Conservation (phyloP, 1,140 invertebrate species). For the Rhysida immarginata region DNA sequence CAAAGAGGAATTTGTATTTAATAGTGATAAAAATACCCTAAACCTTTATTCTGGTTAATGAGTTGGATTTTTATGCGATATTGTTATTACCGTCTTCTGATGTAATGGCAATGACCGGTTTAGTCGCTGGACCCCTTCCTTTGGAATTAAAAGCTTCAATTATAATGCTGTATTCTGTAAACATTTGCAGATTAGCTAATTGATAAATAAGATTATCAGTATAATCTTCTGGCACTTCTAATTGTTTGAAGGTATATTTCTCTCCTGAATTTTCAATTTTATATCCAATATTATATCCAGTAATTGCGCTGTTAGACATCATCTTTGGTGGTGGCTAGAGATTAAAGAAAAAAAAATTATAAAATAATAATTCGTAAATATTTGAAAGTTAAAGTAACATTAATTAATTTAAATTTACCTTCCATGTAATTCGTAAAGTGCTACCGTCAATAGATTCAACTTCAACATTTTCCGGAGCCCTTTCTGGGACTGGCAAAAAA, state of each 20-base stretch:
- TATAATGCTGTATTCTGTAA: conserved; percentile 26
- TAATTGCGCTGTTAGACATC: conserved; percentile 84
- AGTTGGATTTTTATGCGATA: no score
- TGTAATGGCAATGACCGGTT: conserved; percentile 53
- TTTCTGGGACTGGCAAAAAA: conserved; percentile 35
- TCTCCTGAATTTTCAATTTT: conserved; percentile 57
- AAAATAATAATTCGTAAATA: not conserved
- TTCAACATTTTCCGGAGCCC: conserved; percentile 42
- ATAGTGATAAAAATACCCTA: no score
- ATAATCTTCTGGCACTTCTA: conserved; percentile 79
- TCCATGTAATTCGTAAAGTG: conserved; percentile 83
- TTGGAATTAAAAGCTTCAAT: conserved; percentile 30
- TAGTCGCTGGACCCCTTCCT: conserved; percentile 51
- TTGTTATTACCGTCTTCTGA: conserved; percentile 66
- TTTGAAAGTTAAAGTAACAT: not conserved
- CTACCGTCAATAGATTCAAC: conserved; percentile 85
- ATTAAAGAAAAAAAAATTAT: not conserved
- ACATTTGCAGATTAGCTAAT: conserved; percentile 42
- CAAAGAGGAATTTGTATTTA: no score
- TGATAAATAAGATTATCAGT: conserved; percentile 62
- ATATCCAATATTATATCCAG: conserved; percentile 42
- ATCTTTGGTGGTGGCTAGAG: conserved; percentile 63
- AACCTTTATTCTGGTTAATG: no score
- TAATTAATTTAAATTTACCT: conserved; percentile 23
- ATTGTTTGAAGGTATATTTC: conserved; percentile 77